These are phyloP conservation scores for Heliconius hermathena DNA, from an alignment of 1,140 invertebrate species.

Conservation along the genomic window DNA sequence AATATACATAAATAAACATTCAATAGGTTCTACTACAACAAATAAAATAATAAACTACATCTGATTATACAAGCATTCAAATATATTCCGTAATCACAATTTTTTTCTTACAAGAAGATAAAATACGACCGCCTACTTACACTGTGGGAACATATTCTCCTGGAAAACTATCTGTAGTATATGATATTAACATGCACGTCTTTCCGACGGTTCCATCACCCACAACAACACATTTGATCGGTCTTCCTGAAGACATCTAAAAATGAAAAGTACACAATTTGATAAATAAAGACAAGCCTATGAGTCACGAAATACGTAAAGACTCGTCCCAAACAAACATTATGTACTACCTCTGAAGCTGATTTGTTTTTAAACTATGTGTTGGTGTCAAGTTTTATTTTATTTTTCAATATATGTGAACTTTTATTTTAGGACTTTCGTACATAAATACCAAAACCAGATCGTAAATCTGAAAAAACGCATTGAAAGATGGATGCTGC, in stretches of 20 bases:
- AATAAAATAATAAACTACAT: background rate
- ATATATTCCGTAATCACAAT: background rate
- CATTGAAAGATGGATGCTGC: conserved; percentile 53
- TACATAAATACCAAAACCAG: conserved; percentile 39
- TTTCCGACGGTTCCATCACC: conserved; percentile 96
- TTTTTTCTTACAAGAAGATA: conserved; percentile 14
- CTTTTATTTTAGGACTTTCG: conserved; percentile 35
- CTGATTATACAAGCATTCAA: background rate
- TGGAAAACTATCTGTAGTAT: conserved; percentile 99
- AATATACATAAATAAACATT: background rate
- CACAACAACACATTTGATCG: conserved; percentile 98
- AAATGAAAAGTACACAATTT: conserved; percentile 55
- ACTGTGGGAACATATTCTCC: conserved; percentile 98
- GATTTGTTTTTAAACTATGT: conserved; percentile 25
- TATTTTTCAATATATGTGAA: conserved; percentile 19
- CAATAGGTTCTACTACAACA: background rate
- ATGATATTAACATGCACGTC: conserved; percentile 99
- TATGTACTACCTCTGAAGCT: conserved; percentile 27
- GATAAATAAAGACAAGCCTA: conserved; percentile 68
- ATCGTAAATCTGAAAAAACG: conserved; percentile 52
- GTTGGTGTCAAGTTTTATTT: conserved; percentile 5
- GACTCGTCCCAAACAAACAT: conserved; percentile 21
- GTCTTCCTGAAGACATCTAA: conserved; percentile 91
- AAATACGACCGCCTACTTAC: conserved; percentile 83
- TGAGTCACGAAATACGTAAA: conserved; percentile 68